Conservation (phyloP, 2,797 vertebrate genomes). For the Luscinia luscinia region DNA sequence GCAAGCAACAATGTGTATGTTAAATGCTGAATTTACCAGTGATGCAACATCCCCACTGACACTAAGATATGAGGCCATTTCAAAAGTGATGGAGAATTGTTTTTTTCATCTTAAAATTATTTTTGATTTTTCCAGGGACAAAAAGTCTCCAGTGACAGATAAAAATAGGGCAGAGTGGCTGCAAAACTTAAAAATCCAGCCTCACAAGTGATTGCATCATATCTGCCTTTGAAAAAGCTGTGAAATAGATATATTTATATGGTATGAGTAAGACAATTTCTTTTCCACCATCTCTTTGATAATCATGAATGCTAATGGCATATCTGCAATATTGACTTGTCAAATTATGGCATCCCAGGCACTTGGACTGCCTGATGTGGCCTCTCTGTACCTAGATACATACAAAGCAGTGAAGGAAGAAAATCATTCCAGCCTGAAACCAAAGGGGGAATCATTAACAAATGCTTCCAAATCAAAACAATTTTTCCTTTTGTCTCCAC, state of each 20-base stretch:
- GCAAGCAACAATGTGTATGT: slow-evolving; percentile 54
- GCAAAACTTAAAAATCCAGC: slow-evolving; percentile 46
- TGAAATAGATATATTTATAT: slow-evolving; percentile 56
- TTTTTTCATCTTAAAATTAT: slow-evolving; percentile 45
- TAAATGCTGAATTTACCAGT: slow-evolving; percentile 62
- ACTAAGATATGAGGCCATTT: slow-evolving; percentile 40
- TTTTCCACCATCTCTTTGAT: slow-evolving; percentile 54
- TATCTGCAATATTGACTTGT: slow-evolving; percentile 27
- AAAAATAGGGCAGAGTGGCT: slow-evolving; percentile 13
- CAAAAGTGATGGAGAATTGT: slow-evolving; percentile 24
- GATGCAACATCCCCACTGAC: slow-evolving; percentile 8
- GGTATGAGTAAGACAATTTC: slow-evolving; percentile 52
- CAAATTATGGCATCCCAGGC: slow-evolving; percentile 37
- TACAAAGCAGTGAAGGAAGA: background rate
- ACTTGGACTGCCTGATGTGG: slow-evolving; percentile 18
- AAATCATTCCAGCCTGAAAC: background rate
- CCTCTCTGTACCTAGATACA: slow-evolving; percentile 19
- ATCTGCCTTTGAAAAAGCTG: slow-evolving; percentile 54
- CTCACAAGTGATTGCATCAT: slow-evolving; percentile 9
- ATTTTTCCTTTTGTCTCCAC: slow-evolving; percentile 30
- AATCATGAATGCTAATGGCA: slow-evolving; percentile 65
- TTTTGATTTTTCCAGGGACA: slow-evolving; percentile 55
- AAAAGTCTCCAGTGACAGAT: slow-evolving; percentile 45
- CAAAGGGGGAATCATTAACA: slow-evolving; percentile 39
- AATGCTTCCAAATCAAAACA: slow-evolving; percentile 59